Conservation (phyloP, 2,888 invertebrate species). For the Stenchaetothrips biformis region DNA sequence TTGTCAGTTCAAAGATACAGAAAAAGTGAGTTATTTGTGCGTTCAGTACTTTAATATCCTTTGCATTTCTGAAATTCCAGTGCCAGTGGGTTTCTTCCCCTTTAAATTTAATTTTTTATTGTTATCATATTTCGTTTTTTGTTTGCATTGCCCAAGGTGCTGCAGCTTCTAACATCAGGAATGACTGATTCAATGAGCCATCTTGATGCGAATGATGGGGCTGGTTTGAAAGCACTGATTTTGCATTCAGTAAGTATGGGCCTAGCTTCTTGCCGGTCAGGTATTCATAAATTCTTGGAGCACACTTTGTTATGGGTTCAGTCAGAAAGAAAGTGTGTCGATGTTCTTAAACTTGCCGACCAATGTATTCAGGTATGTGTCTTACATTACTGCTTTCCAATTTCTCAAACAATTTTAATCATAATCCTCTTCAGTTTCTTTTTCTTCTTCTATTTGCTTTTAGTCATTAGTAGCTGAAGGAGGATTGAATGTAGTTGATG, state of each 20-base stretch:
- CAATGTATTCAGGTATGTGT: constrained; percentile 43
- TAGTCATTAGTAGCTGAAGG: background rate
- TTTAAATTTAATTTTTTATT: background rate
- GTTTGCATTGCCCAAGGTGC: constrained; percentile 44
- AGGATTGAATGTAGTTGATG: background rate
- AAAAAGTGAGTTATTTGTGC: constrained; percentile 44
- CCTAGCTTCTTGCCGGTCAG: constrained; percentile 51
- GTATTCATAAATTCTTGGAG: constrained; percentile 39
- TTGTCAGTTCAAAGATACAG: constrained; percentile 57
- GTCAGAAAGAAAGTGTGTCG: constrained; percentile 43
- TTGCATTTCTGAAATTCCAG: background rate
- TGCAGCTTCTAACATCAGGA: constrained; percentile 55
- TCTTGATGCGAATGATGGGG: constrained; percentile 50
- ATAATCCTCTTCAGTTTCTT: no score
- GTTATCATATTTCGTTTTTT: background rate
- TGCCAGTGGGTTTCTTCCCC: background rate
- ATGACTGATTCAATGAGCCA: constrained; percentile 64
- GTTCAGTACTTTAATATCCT: background rate
- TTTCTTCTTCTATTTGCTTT: background rate
- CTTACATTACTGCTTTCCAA: constrained; percentile 33
- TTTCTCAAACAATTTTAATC: no score
- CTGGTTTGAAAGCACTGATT: constrained; percentile 53
- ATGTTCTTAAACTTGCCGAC: constrained; percentile 48
- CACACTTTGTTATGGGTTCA: constrained; percentile 45
- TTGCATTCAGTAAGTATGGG: constrained; percentile 64